Conservation (phyloP, 2,797 vertebrate species). For the Sebastolobus alascanus region DNA sequence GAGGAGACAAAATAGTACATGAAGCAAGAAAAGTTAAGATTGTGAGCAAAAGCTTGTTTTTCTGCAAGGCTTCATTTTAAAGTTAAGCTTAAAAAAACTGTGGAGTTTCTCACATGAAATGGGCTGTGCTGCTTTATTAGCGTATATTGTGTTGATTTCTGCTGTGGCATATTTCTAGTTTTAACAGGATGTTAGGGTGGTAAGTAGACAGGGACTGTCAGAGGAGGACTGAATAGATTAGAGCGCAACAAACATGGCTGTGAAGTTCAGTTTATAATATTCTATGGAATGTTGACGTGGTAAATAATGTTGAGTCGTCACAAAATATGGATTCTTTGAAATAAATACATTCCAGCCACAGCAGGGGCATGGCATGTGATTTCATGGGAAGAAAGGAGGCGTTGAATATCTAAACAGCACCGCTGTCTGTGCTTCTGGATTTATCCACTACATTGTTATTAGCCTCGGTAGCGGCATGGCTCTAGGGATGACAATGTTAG, state of each 20-base stretch:
- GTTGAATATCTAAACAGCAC: neutral
- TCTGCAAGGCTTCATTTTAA: neutral
- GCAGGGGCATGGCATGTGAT: neutral
- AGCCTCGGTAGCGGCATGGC: neutral
- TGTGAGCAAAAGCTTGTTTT: neutral
- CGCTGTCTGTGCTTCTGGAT: neutral
- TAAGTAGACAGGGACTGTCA: neutral
- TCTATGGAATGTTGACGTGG: neutral
- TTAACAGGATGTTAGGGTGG: too few relatives aligned
- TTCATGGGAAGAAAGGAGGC: neutral
- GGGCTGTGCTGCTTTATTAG: neutral
- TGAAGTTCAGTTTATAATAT: neutral
- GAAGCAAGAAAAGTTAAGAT: neutral
- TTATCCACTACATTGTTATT: neutral
- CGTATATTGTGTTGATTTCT: neutral
- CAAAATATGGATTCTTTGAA: neutral
- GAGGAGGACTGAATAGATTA: neutral
- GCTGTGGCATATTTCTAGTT: neutral
- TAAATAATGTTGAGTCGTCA: neutral
- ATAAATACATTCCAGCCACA: neutral
- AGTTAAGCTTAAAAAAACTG: neutral
- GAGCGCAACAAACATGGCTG: neutral
- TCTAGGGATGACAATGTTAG: neutral
- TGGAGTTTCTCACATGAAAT: neutral
- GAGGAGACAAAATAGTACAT: neutral